Base-by-base conservation (phyloP, 2,888 invertebrate genomes). In the Pycnomerus fuliginosus region DNA sequence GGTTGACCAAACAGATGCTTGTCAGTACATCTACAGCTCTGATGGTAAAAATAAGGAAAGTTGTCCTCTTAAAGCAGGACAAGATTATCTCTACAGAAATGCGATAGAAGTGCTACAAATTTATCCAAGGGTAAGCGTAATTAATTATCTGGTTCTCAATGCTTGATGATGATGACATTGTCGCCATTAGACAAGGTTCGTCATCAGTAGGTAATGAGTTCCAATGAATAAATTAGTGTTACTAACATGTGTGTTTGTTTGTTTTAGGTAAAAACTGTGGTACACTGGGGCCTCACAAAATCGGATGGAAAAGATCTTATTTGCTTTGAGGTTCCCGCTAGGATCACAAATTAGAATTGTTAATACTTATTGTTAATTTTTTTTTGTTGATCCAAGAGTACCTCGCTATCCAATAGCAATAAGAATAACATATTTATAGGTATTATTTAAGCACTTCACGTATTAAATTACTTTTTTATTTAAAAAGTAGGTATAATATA, bases 311-410 rank as follows among this genome's bases (percentile, higher is more conserved):
- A 75, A 1, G 71, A 75, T 3, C 61, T 82, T 1, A 60, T 76
- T 11, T 88, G 88, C 62, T 88, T 88, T 70, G 79, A 82, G 70
- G 77, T 85, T 24, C 81, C 81, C 2, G 82, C 82, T n/a, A 82
- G 73, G 65, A 87, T 85, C 53, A 74, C 67, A 1, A 65, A 64
- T 49, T 66, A 29, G 17, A n/a, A 8, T 5, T 8, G 10, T 8
- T 27, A 5, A 20, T 20, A 7, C 20, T 20, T 7, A 7, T 31
- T 16, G 15, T 8, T 31, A 16, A 15, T 16, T 31, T 8, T 31
- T 14, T 14, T 31, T 31, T n/a, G n/a, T n/a, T n/a, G n/a, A n/a
- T n/a, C n/a, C n/a, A n/a, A n/a, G n/a, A n/a, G n/a, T n/a, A n/a
- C n/a, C n/a, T n/a, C n/a, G n/a, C n/a, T n/a, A n/a, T n/a, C n/a